Percentiles rank a stretch among this genome's conserved stretches.
These are phyloP conservation scores for Melanotus villosus DNA, from an alignment of 2,888 invertebrate genomes.

Conservation along the genomic window DNA sequence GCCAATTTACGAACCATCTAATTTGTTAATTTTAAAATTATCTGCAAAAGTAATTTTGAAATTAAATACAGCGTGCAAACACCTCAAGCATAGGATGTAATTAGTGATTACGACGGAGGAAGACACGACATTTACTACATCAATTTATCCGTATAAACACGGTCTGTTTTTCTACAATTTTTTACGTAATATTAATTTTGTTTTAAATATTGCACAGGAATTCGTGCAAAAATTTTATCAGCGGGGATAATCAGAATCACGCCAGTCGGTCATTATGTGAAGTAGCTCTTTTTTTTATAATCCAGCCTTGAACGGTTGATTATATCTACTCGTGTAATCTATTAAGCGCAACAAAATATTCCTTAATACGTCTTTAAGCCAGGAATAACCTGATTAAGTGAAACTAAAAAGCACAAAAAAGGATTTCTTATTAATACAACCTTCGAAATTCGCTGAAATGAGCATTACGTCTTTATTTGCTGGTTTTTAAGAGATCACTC, in stretches of 20 bases:
- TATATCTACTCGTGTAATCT: conserved; percentile 10
- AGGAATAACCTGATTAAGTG: not conserved
- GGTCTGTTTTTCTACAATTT: too few relatives aligned
- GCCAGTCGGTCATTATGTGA: conserved; percentile 8
- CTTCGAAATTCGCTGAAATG: not conserved
- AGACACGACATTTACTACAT: too few relatives aligned
- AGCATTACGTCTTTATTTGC: too few relatives aligned
- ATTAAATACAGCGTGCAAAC: not conserved
- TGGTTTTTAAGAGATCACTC: not conserved
- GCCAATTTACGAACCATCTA: too few relatives aligned
- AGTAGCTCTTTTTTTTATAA: conserved; percentile 16
- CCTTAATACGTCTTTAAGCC: not conserved
- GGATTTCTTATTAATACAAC: not conserved
- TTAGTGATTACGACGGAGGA: not conserved
- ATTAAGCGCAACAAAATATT: conserved; percentile 3
- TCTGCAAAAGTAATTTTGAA: too few relatives aligned
- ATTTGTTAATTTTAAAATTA: too few relatives aligned
- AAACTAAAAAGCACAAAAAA: not conserved
- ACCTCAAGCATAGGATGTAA: not conserved
- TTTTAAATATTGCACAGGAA: conserved; percentile 3
- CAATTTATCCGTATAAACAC: too few relatives aligned
- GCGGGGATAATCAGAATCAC: not conserved
- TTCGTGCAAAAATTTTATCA: conserved; percentile 18
- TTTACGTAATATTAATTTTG: conserved; percentile 1
- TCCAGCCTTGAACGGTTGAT: conserved; percentile 9